These are phyloP conservation scores for Actinernus sp. DNA, from an alignment of 92 coral and sea anemone genomes.

Conservation along the genomic window DNA sequence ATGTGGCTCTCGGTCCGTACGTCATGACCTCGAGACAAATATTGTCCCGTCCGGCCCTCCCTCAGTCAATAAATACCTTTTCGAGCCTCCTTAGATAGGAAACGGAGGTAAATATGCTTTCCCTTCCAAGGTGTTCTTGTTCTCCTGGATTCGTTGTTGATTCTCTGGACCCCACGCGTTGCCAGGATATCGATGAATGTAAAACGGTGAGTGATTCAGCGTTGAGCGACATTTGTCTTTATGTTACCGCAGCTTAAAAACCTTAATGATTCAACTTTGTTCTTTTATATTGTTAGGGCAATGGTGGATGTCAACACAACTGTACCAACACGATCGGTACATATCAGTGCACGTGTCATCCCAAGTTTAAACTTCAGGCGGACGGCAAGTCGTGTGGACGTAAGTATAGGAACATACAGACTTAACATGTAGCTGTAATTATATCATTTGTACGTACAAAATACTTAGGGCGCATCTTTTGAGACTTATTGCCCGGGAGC, in stretches of 20 bases:
- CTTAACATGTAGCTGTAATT: too few species aligned
- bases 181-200: conserved; percentile 92
- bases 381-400: conserved; percentile 97
- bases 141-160: conserved; percentile 84
- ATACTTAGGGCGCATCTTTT: too few species aligned
- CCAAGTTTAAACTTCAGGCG: conserved; percentile 86
- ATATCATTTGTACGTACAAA: too few species aligned
- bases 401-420: too few species aligned
- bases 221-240: not conserved
- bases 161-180: conserved; percentile 70
- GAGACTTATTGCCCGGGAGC: too few species aligned
- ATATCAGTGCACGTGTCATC: conserved; percentile 90
- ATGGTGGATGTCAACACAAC: conserved; percentile 97
- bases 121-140: conserved; percentile 76
- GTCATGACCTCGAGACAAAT: too few species aligned
- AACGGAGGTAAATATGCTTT: too few species aligned
- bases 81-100: too few species aligned
- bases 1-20: too few species aligned
- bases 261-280: not conserved
- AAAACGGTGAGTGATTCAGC: conserved; percentile 47
- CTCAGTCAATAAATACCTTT: too few species aligned
- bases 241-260: not conserved
- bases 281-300: conserved; percentile 53
- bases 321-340: conserved; percentile 92
- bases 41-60: too few species aligned